Conservation (phyloP, 2,888 invertebrate genomes). For the Morpho helenor region DNA sequence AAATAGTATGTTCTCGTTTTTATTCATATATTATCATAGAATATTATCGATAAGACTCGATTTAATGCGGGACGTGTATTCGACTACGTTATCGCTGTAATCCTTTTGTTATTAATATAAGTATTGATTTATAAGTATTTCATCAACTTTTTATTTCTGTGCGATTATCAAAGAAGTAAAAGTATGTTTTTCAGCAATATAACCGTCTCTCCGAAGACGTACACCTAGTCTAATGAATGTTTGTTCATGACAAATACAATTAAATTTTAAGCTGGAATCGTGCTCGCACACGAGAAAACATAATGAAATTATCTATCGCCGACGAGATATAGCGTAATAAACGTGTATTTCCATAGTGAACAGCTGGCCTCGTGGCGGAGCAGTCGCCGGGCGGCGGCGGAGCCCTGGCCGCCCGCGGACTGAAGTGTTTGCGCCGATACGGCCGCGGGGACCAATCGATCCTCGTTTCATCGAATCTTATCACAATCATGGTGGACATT, state of each 20-base stretch:
- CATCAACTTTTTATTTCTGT: neutral
- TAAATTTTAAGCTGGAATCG: conserved; percentile 11
- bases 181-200: too few relatives aligned
- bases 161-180: neutral
- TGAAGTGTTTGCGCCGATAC: conserved; percentile 74
- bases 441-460: conserved; percentile 68
- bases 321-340: conserved; percentile 66
- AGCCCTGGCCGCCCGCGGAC: conserved; percentile 45
- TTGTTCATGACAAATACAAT: conserved; percentile 11
- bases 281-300: conserved; percentile 35
- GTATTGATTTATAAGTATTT: neutral
- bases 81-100: conserved; percentile 3
- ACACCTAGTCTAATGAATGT: neutral
- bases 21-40: neutral
- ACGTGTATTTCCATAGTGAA: conserved; percentile 70
- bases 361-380: conserved; percentile 52
- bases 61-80: neutral
- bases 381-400: conserved; percentile 43
- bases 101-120: conserved; percentile 4
- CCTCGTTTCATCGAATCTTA: conserved; percentile 65
- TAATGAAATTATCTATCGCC: conserved; percentile 51
- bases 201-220: too few relatives aligned
- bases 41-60: conserved; percentile 9
- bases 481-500: conserved; percentile 73
- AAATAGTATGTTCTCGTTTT: too few relatives aligned